Evolutionary conservation across 2,797 vertebrate species (phyloP), one percentile per base, ranked within the genome.

Genomic region (Orestias chungarensis): DNA sequence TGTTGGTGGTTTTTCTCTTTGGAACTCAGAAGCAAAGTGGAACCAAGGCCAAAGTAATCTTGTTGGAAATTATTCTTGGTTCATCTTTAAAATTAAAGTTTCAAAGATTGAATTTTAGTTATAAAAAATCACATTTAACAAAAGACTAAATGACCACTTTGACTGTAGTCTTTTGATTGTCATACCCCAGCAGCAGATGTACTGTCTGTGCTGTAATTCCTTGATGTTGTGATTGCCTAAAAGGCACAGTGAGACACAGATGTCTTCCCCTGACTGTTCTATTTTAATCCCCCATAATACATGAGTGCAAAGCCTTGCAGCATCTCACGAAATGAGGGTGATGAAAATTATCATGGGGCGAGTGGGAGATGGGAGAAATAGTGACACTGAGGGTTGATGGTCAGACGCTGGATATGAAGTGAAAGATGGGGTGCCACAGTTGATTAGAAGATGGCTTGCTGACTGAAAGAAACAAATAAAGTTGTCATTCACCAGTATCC

Each of bases 401-500:
- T 87, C 82, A 81, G 78, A 87, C 75, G 59, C 61, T 74, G 78
- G 74, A 89, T 82, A 68, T 43, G 76, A 88, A 81, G 86, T 83
- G 89, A 91, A 90, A 75, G 89, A 90, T 89, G 46, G 77, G 76
- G 64, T 88, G 89, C 79, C 92, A 88, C 74, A 55, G 89, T 89
- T 86, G 89, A 92, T 93, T 93, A 92, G 79, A 87, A 78, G 85
- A 89, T 80, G 81, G 83, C 73, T 75, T 79, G 70, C 73, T 88
- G 85, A 90, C 9, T 71, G 84, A 86, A 85, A 80, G 82, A 90
- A 89, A 90, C 87, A 88, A 91, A 88, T 90, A 78, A 87, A 79
- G 81, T 80, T 91, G 90, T 91, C 87, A 86, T 88, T 86, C 84
- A 82, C 66, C 70, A 76, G 82, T 49, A 78, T 90, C 83, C 86